Percentiles rank a stretch among this genome's conserved stretches.
These are phyloP conservation scores for Leptobrachium leishanense DNA, from an alignment of 2,113 vertebrate genomes.

Conservation along the genomic window DNA sequence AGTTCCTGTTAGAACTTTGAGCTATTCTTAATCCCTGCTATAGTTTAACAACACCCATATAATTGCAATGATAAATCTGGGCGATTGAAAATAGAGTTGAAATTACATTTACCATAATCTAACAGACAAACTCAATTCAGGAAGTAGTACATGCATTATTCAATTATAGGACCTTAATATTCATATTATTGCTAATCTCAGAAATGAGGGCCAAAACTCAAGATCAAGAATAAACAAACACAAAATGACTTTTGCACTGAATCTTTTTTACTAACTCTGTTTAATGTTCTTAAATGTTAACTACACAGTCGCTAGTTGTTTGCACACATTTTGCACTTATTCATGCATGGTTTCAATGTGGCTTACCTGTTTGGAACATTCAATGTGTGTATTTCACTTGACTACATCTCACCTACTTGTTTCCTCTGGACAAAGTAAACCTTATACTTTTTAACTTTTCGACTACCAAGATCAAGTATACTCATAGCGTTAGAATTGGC, in stretches of 20 bases:
- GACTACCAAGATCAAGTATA: too few species aligned
- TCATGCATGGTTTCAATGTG: conserved; percentile 7
- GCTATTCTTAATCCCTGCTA: too few species aligned
- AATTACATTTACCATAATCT: neutral
- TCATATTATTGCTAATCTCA: neutral
- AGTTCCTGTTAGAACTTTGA: too few species aligned
- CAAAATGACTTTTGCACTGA: neutral
- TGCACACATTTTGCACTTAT: conserved; percentile 5
- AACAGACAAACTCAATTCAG: neutral
- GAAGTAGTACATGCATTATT: neutral
- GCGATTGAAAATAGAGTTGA: neutral
- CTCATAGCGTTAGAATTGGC: too few species aligned
- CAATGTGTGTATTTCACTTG: conserved; percentile 19
- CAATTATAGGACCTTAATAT: neutral
- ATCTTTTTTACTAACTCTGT: too few species aligned
- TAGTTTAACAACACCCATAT: neutral
- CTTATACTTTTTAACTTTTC: neutral
- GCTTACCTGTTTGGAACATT: conserved; percentile 19
- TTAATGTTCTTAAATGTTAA: neutral
- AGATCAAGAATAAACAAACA: conserved; percentile 4
- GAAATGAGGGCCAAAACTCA: neutral
- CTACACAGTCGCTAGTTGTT: neutral
- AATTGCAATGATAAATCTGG: neutral
- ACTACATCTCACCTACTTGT: conserved; percentile 26
- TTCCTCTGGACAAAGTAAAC: conserved; percentile 30